Evolutionary conservation across 2,888 invertebrate species (phyloP), one percentile per base, ranked within the genome.

Genomic region (Agrochola lota): DNA sequence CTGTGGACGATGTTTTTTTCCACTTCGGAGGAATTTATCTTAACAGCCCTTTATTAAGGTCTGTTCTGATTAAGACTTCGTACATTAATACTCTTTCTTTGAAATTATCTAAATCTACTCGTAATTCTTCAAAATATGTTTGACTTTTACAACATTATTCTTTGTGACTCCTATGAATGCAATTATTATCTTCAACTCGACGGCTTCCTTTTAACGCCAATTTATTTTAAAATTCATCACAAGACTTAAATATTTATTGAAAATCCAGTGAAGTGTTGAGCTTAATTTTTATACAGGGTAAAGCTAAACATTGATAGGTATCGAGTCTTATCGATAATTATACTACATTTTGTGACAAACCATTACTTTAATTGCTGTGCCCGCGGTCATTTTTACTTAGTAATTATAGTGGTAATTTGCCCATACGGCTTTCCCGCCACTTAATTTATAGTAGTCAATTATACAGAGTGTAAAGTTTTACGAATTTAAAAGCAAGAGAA

Each of bases 261-360:
- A 92, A 90, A 91, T 81, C 94, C 94, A 94, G 94, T 94, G 94
- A 92, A 85, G 82, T 86, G 84, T 89, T 89, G 90, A 90, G 87
- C 87, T 90, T 90, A 87, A 84, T 88, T 90, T 87, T 78, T 84
- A 79, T 83, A 81, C 70, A 80, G 82, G 84, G 85, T 85, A 74
- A 89, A 87, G 87, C 86, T 87, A 79, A 90, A 89, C 82, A 84
- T 69, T 40, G 17, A 12, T 40, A 20, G 62, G 62, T 62, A 35
- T 86, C 62, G 66, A 82, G 43, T 63, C 66, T 81, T 81, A 74
- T 80, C 74, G 49, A 63, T 75, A 77, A 78, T 75, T 69, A 60
- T 20, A 73, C 46, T 30, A 69, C n/a, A 64, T 71, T 79, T 77
- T 62, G 71, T 77, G 23, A n/a, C 43, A 49, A 57, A 62, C 60